Percentiles rank a stretch among this genome's conserved stretches.
Evolutionary conservation across 2,888 invertebrate species (phyloP).

Genomic region (Aleiodes leptofemur): DNA sequence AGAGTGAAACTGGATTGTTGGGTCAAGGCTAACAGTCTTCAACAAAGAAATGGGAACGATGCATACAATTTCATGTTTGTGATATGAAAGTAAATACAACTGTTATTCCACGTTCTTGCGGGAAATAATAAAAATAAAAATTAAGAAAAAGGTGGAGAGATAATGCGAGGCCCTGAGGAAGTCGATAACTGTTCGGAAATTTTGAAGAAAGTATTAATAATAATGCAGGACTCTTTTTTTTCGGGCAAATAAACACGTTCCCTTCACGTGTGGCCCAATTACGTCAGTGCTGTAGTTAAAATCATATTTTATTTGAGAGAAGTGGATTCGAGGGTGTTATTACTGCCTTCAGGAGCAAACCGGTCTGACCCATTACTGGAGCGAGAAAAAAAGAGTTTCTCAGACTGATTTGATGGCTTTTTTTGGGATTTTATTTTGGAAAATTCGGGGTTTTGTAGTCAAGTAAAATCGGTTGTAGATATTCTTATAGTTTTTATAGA

Average conservation of each 20-base stretch:
- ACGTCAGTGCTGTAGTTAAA: slow-evolving; percentile 17
- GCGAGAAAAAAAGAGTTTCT: not conserved
- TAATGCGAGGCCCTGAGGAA: not conserved
- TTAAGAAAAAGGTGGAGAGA: not conserved
- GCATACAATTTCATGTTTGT: slow-evolving; percentile 12
- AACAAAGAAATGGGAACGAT: slow-evolving; percentile 17
- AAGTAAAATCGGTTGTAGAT: too few relatives aligned
- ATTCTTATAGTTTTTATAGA: too few relatives aligned
- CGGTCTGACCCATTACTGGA: slow-evolving; percentile 5
- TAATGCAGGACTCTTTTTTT: not conserved
- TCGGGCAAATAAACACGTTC: not conserved
- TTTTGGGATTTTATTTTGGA: not conserved
- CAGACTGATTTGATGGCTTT: not conserved
- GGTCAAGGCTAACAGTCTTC: slow-evolving; percentile 1
- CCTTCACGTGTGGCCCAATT: slow-evolving; percentile 23
- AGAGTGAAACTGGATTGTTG: slow-evolving; percentile 32
- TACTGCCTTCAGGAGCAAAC: slow-evolving; percentile 1
- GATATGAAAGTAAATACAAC: slow-evolving; percentile 20
- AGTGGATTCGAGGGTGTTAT: not conserved
- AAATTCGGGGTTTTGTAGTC: too few relatives aligned
- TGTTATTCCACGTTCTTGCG: not conserved
- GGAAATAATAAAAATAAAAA: not conserved
- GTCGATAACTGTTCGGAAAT: too few relatives aligned
- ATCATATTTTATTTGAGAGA: slow-evolving; percentile 22
- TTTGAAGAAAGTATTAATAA: not conserved